These are phyloP conservation scores for Rhynchomys soricoides DNA, from an alignment of 2,113 vertebrate genomes.

Conservation along the genomic window DNA sequence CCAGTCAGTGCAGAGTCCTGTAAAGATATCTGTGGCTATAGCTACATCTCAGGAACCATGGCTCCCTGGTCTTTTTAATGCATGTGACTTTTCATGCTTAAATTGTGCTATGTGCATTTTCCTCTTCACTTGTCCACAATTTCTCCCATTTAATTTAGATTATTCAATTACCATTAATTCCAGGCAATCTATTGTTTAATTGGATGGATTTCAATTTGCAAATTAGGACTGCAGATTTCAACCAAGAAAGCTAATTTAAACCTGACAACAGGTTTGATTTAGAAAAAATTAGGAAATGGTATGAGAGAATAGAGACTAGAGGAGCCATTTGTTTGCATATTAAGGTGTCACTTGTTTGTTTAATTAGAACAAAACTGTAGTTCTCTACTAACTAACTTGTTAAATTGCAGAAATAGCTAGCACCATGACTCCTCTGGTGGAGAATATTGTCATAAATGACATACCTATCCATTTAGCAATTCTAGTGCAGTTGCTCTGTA, in stretches of 20 bases:
- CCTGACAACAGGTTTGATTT: constrained; percentile 71
- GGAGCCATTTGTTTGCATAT: constrained; percentile 62
- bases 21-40: neutral
- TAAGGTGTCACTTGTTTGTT: constrained; percentile 71
- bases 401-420: constrained; percentile 55
- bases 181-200: constrained; percentile 90
- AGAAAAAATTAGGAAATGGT: constrained; percentile 35
- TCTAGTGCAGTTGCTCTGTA: constrained; percentile 11
- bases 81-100: constrained; percentile 75
- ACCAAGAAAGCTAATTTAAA: constrained; percentile 82
- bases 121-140: constrained; percentile 87
- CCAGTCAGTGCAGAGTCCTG: neutral
- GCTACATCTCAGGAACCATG: neutral
- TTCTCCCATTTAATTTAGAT: constrained; percentile 83
- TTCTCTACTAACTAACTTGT: constrained; percentile 71
- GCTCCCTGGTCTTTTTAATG: neutral
- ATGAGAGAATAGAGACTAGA: constrained; percentile 67
- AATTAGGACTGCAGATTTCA: constrained; percentile 86
- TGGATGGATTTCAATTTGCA: constrained; percentile 91
- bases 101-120: constrained; percentile 84
- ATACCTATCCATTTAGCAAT: constrained; percentile 34
- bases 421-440: neutral
- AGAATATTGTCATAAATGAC: constrained; percentile 21
- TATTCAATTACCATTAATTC: constrained; percentile 90
- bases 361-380: constrained; percentile 73